Base-by-base conservation (phyloP, 1,140 invertebrate species). In the Drosophila watanabei region DNA sequence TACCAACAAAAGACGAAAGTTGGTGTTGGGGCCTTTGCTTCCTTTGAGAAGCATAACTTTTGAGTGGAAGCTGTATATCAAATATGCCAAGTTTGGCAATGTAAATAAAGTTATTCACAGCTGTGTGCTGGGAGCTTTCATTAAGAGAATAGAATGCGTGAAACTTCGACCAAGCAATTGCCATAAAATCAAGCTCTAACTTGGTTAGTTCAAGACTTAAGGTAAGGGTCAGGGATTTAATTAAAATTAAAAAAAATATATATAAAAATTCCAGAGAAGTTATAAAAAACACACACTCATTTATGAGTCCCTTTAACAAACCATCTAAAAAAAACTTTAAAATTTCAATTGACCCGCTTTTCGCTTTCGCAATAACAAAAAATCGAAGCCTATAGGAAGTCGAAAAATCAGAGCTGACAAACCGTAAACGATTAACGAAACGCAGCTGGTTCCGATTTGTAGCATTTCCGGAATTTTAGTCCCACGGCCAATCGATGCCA, bases 51-150 rank as follows among this genome's bases (percentile, higher is more conserved):
- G 30, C 39, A 65, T 62, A 65, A 65, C 63, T 61, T 65, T 61
- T 45, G 18, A 39, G 63, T 61, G 30, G 30, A n/a, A 5, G 4
- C 41, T 62, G 35, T 49, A 49, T 63, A 76, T 63, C n/a, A 45
- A 45, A 65, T 43, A 65, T 59, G 59, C 56, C 20, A 49, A 77
- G 52, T 62, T 60, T 30, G 49, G 37, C 68, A 48, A 60, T 60
- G 69, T 61, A 71, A 71, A 71, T 37, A 62, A 75, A 65, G 63
- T 65, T 62, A 65, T 65, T 62, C 63, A 60, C 37, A 60, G 62
- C 30, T 45, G 18, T 37, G n/a, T n/a, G 35, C 57, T 6, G 18
- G 59, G 33, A 56, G 52, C 35, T 45, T 65, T 65, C 20, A 62
- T 65, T 43, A 62, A 16, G 57, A 18, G 63, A 65, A 62, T 65